phyloP scores from a whole-genome alignment of 2,888 invertebrate genomes.

The Chironomus riparius region DNA sequence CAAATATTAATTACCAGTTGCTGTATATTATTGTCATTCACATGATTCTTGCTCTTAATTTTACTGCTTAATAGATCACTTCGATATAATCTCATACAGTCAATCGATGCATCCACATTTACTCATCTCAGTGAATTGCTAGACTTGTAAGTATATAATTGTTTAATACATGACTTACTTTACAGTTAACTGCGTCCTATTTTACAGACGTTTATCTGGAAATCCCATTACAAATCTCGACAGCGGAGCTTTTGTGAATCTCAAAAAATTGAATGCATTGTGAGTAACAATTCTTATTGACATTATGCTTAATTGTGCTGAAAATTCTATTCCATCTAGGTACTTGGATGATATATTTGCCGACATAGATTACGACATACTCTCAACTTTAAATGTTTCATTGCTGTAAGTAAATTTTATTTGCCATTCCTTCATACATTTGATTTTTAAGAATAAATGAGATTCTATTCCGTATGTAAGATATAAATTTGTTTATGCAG shows the following conservation, averaged over 20 bases:
- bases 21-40: neutral
- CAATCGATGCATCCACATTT: neutral
- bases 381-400: slow-evolving; percentile 37
- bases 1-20: no score
- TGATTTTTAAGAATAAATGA: neutral
- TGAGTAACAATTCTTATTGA: slow-evolving; percentile 38
- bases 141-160: slow-evolving; percentile 11
- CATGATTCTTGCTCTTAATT: neutral
- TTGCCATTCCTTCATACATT: neutral
- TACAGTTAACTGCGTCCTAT: slow-evolving; percentile 6
- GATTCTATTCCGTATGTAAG: neutral
- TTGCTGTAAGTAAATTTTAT: slow-evolving; percentile 32
- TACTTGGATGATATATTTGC: slow-evolving; percentile 41
- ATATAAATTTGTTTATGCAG: no score
- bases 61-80: neutral
- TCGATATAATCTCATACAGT: neutral
- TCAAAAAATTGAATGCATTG: slow-evolving; percentile 44
- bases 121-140: neutral
- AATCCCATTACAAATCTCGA: slow-evolving; percentile 44
- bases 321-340: slow-evolving; percentile 32
- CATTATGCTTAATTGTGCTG: slow-evolving; percentile 1
- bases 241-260: slow-evolving; percentile 40
- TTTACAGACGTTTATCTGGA: slow-evolving; percentile 43
- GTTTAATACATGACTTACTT: slow-evolving; percentile 14
- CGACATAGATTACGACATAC: slow-evolving; percentile 33